Conservation (phyloP, 2,113 vertebrate genomes). For the Oreamnos americanus region DNA sequence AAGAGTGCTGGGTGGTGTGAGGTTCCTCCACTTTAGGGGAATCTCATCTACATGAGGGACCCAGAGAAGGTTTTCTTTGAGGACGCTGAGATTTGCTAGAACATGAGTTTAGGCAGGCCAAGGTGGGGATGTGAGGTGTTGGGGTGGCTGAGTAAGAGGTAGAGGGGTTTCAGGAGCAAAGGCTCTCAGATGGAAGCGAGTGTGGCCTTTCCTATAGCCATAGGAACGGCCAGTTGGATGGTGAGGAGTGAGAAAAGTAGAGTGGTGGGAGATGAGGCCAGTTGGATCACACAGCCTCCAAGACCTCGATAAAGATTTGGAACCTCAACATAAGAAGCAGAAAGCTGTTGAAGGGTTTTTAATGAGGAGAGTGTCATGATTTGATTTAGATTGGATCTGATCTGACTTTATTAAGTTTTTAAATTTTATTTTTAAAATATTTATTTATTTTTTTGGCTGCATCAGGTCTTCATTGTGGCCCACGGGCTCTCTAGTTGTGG, state of each 20-base stretch:
- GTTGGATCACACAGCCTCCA: accelerated
- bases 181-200: background rate
- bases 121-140: background rate
- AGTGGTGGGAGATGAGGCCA: background rate
- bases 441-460: background rate
- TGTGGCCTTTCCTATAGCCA: background rate
- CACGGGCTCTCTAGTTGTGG: background rate
- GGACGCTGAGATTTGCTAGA: background rate
- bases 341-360: background rate
- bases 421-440: background rate
- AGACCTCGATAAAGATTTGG: background rate
- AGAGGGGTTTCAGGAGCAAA: background rate
- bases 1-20: background rate
- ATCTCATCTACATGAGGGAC: background rate
- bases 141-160: background rate
- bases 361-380: background rate
- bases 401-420: background rate
- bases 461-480: background rate
- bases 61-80: background rate
- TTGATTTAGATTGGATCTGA: background rate
- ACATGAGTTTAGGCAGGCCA: background rate
- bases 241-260: background rate
- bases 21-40: background rate
- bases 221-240: background rate
- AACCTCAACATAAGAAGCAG: background rate